Conservation (phyloP, 1,140 invertebrate species). For the Anadara kagoshimensis region DNA sequence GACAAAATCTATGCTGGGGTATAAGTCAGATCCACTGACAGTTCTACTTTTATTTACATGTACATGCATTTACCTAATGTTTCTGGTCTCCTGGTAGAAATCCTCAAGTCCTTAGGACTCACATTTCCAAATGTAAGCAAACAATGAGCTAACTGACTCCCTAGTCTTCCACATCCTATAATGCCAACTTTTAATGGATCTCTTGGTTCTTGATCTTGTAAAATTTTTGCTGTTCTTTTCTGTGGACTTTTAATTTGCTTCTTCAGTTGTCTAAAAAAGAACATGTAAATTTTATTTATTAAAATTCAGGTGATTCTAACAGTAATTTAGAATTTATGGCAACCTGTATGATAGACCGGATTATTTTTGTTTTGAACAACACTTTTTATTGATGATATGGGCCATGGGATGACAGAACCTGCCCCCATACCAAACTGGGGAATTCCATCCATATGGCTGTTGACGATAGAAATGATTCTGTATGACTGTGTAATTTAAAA, state of each 20-base stretch:
- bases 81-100: slow-evolving; percentile 73
- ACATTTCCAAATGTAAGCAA: slow-evolving; percentile 70
- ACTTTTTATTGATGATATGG: too few relatives aligned
- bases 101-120: slow-evolving; percentile 63
- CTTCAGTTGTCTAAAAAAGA: slow-evolving; percentile 44
- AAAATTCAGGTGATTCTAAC: neutral
- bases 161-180: slow-evolving; percentile 71
- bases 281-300: neutral
- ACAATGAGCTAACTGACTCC: slow-evolving; percentile 68
- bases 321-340: too few relatives aligned
- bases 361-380: too few relatives aligned
- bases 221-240: slow-evolving; percentile 54
- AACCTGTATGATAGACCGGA: too few relatives aligned
- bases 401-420: too few relatives aligned
- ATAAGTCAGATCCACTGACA: too few relatives aligned
- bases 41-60: too few relatives aligned
- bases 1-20: too few relatives aligned
- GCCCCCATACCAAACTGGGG: too few relatives aligned
- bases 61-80: slow-evolving; percentile 68
- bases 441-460: too few relatives aligned
- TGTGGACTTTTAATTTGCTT: slow-evolving; percentile 50
- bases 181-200: slow-evolving; percentile 66
- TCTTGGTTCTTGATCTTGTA: slow-evolving; percentile 47
- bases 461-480: too few relatives aligned
- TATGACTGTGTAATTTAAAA: too few relatives aligned